phyloP scores from a whole-genome alignment of 2,113 vertebrate species.

The Machaerirhynchus nigripectus region DNA sequence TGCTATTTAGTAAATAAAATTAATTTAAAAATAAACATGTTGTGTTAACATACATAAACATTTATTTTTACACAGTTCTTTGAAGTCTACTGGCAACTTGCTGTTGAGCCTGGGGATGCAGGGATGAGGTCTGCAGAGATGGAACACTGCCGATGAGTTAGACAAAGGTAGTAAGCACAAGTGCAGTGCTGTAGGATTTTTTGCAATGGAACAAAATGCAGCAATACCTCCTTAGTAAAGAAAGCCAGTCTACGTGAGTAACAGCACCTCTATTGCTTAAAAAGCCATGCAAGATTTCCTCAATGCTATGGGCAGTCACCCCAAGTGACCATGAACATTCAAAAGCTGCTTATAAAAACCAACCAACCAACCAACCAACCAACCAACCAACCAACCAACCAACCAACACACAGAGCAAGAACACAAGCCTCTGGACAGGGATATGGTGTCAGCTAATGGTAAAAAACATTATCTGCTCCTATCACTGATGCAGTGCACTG shows the following conservation, averaged over 20 bases:
- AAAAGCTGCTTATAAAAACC: neutral
- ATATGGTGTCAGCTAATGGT: neutral
- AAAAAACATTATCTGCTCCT: neutral
- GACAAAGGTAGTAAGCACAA: neutral
- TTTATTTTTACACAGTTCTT: neutral
- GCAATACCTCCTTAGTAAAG: neutral
- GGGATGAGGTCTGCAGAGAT: neutral
- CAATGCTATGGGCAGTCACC: neutral
- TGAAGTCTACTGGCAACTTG: neutral
- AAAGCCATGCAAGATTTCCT: neutral
- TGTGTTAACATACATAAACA: neutral
- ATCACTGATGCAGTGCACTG: neutral
- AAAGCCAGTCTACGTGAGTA: neutral
- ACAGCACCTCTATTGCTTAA: neutral
- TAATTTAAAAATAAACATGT: neutral
- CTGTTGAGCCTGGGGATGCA: neutral
- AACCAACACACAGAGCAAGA: neutral
- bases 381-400: neutral
- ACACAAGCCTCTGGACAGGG: neutral
- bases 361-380: neutral
- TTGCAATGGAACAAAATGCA: neutral
- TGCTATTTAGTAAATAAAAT: neutral
- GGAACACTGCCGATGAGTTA: neutral
- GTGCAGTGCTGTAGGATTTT: neutral
- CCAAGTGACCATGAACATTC: neutral